phyloP scores from a whole-genome alignment of 2,888 invertebrate species.

The Miltochrista miniata region DNA sequence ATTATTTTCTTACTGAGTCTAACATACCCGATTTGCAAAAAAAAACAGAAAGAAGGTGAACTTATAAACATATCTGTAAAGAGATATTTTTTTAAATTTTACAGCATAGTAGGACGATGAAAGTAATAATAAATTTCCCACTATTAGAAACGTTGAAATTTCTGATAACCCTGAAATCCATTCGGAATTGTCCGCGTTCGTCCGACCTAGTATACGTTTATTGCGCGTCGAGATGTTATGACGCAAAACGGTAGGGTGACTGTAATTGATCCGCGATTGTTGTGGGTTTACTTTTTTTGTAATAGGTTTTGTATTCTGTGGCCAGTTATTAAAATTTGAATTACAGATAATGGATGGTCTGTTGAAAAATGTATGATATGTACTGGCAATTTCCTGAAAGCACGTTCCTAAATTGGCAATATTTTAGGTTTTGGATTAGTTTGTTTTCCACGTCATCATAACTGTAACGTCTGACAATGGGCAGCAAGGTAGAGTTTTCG shows the following conservation, averaged over 20 bases:
- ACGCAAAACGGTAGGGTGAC: slow-evolving; percentile 67
- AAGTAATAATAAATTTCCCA: no score
- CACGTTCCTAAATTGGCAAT: no score
- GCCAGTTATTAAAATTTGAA: slow-evolving; percentile 11
- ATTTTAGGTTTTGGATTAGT: no score
- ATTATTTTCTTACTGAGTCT: no score
- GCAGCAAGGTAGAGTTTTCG: no score
- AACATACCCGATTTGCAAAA: no score
- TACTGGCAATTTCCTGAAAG: neutral
- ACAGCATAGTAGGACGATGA: no score
- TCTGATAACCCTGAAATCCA: slow-evolving; percentile 8
- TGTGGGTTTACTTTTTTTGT: slow-evolving; percentile 35
- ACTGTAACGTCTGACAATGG: no score
- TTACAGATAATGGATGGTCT: neutral
- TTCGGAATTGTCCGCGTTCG: slow-evolving; percentile 14
- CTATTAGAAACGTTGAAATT: neutral
- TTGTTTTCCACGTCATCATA: no score
- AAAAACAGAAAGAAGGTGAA: no score
- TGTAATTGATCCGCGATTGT: slow-evolving; percentile 65
- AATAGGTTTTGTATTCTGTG: slow-evolving; percentile 7
- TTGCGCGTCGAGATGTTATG: slow-evolving; percentile 65
- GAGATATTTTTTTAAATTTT: no score
- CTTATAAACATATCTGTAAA: no score
- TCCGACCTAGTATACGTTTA: slow-evolving; percentile 57
- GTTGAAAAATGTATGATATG: neutral